Evolutionary conservation across 2,888 invertebrate genomes (phyloP).

Genomic region (Lasioglossum zephyrum): DNA sequence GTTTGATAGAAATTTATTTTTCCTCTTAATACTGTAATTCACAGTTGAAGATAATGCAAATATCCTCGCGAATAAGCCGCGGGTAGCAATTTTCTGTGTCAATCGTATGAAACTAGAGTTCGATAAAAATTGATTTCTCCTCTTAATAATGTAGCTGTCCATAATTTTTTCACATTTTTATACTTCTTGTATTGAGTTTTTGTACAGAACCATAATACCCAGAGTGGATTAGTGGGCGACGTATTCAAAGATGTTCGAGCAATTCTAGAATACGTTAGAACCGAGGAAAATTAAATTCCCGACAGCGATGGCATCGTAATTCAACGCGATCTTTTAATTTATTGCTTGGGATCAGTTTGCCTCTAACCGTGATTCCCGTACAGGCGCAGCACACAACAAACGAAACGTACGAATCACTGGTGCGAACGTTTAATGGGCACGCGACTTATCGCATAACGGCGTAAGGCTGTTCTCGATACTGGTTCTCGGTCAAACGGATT

Average conservation of each 20-base stretch:
- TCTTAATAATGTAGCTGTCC: background rate
- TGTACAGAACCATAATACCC: background rate
- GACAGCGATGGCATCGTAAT: background rate
- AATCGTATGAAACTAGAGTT: background rate
- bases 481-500: slow-evolving; percentile 83
- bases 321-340: slow-evolving; percentile 30
- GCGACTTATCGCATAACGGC: slow-evolving; percentile 83
- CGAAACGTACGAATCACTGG: slow-evolving; percentile 72
- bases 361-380: slow-evolving; percentile 22
- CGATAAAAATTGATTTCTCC: background rate
- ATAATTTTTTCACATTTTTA: background rate
- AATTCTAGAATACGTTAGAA: background rate
- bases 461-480: slow-evolving; percentile 77
- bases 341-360: background rate
- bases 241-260: background rate
- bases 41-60: background rate
- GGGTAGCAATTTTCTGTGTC: background rate
- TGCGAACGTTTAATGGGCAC: slow-evolving; percentile 79
- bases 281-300: background rate
- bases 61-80: background rate
- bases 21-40: background rate
- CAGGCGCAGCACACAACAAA: slow-evolving; percentile 32
- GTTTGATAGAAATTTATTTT: background rate
- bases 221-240: background rate
- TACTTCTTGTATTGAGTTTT: background rate